Base-by-base conservation (phyloP, 2,113 vertebrate genomes). In the Hydrolagus affinis region DNA sequence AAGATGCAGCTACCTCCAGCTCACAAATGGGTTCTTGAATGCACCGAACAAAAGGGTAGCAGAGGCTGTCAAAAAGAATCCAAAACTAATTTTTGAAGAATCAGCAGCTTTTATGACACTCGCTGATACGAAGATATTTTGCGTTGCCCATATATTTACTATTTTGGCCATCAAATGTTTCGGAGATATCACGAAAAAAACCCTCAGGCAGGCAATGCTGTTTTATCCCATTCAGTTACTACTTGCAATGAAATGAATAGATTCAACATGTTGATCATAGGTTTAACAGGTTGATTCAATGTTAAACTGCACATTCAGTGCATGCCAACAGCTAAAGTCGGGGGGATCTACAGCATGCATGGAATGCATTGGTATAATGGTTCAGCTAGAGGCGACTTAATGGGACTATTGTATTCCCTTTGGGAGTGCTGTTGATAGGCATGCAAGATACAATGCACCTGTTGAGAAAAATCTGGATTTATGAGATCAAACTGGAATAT, bases 401-500 rank as follows among this genome's bases (percentile, higher is more conserved):
- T 64, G 15, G 7, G 66, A 68, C 28, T 83, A 83, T 1, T 77
- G n/a, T 60, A 59, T 25, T 78, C 59, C 7, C 11, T 25, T n/a
- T 78, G 14, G 57, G 23, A 28, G 12, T 60, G 44, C 25, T 62
- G 15, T 23, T 32, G 28, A 44, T 10, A 68, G 32, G 8, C 60
- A 83, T 68, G 21, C 19, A 64, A 68, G 60, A 83, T 66, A 10
- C 44, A 6, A 44, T 44, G 62, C 62, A 83, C 19, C 62, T 32
- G 32, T 83, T 83, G 64, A 66, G 78, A 14, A 83, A 15, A 68
- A 30, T 64, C 88, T 86, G 88, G 87, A 87, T 88, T 90, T 89
- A 89, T 90, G 87, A 86, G 87, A 88, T 87, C 78, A 80, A 80
- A 70, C 21, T 11, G 57, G 75, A 71, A 78, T 88, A 94, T 97